Percentiles rank a stretch among this genome's conserved stretches.
Conservation (phyloP, 2,113 vertebrate species). For the Rhea pennata region DNA sequence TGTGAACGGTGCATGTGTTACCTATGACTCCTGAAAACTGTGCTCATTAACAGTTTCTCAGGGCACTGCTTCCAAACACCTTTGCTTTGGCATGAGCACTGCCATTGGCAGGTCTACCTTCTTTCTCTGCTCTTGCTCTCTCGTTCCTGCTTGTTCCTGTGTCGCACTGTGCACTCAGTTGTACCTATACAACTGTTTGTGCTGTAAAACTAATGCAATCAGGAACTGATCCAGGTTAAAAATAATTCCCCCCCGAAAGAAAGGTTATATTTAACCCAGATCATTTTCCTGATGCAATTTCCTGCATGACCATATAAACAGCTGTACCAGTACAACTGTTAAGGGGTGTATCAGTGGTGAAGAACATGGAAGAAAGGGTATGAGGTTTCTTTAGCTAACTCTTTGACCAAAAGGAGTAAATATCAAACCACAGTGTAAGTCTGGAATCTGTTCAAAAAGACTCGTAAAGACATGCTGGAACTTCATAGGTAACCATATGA, state of each 20-base stretch:
- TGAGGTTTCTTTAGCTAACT: background rate
- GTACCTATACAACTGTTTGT: background rate
- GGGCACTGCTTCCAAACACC: background rate
- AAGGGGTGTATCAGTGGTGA: background rate
- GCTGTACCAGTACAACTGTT: background rate
- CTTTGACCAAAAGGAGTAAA: background rate
- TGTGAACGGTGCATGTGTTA: accelerated
- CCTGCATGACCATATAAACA: background rate
- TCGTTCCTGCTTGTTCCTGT: background rate
- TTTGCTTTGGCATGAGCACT: background rate
- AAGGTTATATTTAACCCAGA: background rate
- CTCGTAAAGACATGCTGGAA: background rate
- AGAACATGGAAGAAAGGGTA: background rate
- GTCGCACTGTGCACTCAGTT: background rate
- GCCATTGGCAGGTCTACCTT: background rate
- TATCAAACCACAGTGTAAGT: background rate
- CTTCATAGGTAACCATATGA: background rate
- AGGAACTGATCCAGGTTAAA: background rate
- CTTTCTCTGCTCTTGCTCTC: background rate
- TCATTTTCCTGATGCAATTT: background rate
- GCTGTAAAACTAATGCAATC: background rate
- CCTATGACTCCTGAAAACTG: accelerated
- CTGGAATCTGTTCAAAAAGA: background rate
- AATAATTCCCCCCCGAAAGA: background rate
- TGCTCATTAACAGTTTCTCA: background rate